These are phyloP conservation scores for Podiceps cristatus DNA, from an alignment of 2,113 vertebrate species.

Conservation along the genomic window DNA sequence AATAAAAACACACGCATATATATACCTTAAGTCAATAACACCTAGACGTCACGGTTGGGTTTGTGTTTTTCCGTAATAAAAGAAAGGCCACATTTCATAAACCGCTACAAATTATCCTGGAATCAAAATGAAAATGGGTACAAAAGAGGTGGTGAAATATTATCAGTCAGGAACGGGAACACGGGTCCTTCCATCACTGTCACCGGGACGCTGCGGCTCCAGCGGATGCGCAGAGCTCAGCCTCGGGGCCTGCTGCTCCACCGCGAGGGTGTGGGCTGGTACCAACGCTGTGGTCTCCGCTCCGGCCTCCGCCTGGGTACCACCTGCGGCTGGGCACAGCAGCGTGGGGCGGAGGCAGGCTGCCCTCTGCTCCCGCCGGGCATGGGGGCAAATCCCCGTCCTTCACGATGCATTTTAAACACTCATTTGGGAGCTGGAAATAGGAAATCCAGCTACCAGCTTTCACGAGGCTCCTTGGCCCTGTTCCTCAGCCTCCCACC, in stretches of 20 bases:
- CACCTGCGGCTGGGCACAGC: neutral
- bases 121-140: slow-evolving; percentile 51
- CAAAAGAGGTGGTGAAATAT: slow-evolving; percentile 46
- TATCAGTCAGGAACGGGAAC: slow-evolving; percentile 4
- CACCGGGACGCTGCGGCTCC: neutral
- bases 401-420: neutral
- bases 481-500: neutral
- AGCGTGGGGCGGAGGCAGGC: neutral
- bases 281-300: neutral
- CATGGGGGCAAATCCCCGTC: neutral
- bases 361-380: neutral
- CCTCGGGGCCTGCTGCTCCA: neutral
- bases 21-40: slow-evolving; percentile 33
- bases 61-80: slow-evolving; percentile 6
- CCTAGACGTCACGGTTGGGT: neutral
- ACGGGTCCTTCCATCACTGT: neutral
- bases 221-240: neutral
- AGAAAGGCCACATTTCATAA: slow-evolving; percentile 35
- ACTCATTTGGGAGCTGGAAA: neutral
- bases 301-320: neutral
- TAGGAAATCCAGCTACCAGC: neutral
- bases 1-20: neutral
- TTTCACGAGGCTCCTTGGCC: neutral
- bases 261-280: rapidly evolving
- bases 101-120: slow-evolving; percentile 41